Evolutionary conservation across 2,797 vertebrate genomes (phyloP), one percentile per base, ranked within the genome.

Genomic region (Schizopygopsis malacanthus): DNA sequence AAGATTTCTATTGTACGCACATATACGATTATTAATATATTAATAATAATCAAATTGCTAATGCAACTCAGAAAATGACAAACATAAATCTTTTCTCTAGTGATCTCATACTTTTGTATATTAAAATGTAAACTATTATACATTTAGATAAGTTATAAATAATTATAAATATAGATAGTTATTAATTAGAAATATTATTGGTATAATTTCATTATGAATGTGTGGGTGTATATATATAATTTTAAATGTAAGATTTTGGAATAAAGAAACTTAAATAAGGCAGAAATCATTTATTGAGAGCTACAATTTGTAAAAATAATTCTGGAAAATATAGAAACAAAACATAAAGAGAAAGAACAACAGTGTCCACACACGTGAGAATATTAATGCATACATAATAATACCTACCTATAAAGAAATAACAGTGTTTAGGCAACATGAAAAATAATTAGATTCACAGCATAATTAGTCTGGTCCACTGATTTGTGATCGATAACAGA

Each of bases 371-470:
- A 45, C 63, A 50, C 63, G 6, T 39, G 28, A 11, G 6, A 41
- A 45, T 56, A 28, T 43, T 3, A 82, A 25, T 22, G 70, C 20
- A 56, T 2, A 72, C 52, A 28, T 20, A 13, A 28, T 28, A 63
- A 56, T 5, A 5, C 18, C 18, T 2, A 18, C 76, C 25, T n/a
- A 83, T 13, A 52, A 39, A 10, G 54, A 15, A 16, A 50, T 13
- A 82, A 43, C 67, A 22, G 39, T 47, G 80, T 56, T 82, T 25
- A 81, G 45, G 13, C 16, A 72, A 71, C 20, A 70, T 59, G 16
- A 47, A 16, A 82, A 13, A 20, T 6, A 79, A 25, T 6, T 52
- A 10, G 72, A 67, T 67, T 84, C 82, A 84, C 82, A 83, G 72
- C 33, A 67, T 77, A 11, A 54, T 67, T 22, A 41, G 61, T 28